Evolutionary conservation across 2,113 vertebrate species (phyloP), one percentile per base, ranked within the genome.

Genomic region (Poeciliopsis prolifica): DNA sequence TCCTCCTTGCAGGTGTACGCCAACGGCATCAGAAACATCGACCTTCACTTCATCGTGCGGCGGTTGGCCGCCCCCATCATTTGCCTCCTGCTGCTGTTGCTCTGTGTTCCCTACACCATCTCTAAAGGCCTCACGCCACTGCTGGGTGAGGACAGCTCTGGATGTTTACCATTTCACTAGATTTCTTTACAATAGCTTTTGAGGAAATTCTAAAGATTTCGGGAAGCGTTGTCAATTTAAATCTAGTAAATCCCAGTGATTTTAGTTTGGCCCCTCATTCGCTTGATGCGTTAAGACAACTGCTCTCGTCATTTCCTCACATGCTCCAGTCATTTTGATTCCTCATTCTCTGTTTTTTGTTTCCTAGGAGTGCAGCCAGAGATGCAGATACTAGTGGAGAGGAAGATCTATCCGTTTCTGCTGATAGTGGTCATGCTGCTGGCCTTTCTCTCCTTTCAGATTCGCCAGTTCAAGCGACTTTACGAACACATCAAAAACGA

Each of bases 401-500:
- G 97, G 74, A 95, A 97, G 77, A 99, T 99, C 92, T 99, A 99
- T 77, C 98, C 98, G 3, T 97, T 99, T 82, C 93, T 98, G 78
- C 92, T 99, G 80, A 98, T 99, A 97, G 94, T 98, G 8, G 95
- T 96, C 83, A 91, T 96, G 26, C 92, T 99, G 90, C 95, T 98
- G 93, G 97, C 95, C 77, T 95, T 99, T 83, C 89, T 99, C 19
- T 97, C 95, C 92, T 98, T 99, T 92, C 98, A 99, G 94, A 95
- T 99, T 81, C 96, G 96, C 78, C 98, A 99, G 91, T 99, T 99
- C 94, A 98, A 96, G 94, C 96, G 97, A 90, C 97, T 99, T 93
- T 99, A 99, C 70, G 97, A 99, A 79, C 97, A 99, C 90, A 99
- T 99, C 91, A 99, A 99, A 93, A 99, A 99, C 48, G 98, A 99